Evolutionary conservation across 2,113 vertebrate species (phyloP).

Genomic region (Ceyx melanurus): DNA sequence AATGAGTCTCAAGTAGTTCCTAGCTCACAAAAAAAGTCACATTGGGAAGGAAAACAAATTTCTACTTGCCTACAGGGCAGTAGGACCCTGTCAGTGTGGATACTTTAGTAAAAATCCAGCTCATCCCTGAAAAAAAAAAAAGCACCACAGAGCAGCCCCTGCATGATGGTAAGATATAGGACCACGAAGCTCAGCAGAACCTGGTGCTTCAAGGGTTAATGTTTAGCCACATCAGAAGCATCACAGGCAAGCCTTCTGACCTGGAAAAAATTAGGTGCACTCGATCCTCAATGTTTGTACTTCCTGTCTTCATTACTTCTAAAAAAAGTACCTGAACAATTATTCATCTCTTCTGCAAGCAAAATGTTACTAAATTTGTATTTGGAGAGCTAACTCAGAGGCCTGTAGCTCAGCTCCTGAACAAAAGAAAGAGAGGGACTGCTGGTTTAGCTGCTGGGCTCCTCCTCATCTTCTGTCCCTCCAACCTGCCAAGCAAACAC

Average conservation of each 20-base stretch:
- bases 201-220: neutral
- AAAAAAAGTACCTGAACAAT: neutral
- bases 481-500: fast-evolving
- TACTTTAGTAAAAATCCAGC: neutral
- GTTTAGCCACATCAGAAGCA: neutral
- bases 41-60: neutral
- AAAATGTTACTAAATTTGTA: neutral
- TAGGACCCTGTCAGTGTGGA: neutral
- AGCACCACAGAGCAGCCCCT: neutral
- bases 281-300: neutral
- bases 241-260: neutral
- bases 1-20: neutral
- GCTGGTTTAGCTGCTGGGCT: neutral
- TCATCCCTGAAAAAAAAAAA: neutral
- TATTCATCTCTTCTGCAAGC: neutral
- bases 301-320: neutral
- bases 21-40: neutral
- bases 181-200: fast-evolving
- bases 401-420: neutral
- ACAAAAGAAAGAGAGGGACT: neutral
- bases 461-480: fast-evolving
- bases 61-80: neutral
- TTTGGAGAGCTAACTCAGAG: neutral
- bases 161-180: neutral
- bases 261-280: neutral